Percentiles rank a stretch among this genome's conserved stretches.
Evolutionary conservation across 2,888 invertebrate species (phyloP).

Genomic region (Synanthedon myopaeformis): DNA sequence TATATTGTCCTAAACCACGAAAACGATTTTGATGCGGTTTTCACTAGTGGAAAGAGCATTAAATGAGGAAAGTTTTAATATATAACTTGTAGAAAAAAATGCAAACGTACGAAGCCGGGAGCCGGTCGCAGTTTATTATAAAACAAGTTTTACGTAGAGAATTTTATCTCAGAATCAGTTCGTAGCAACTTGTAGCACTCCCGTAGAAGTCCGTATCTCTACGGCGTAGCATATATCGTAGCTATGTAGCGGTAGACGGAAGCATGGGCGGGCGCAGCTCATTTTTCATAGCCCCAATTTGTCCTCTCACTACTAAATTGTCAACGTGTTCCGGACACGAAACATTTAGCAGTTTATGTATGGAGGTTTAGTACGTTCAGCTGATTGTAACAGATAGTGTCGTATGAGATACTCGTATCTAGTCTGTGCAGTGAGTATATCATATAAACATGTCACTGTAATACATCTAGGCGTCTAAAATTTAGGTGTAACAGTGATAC

Average conservation of each 20-base stretch:
- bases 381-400: not conserved
- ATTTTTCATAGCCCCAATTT: slow-evolving; percentile 28
- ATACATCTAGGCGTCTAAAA: no score
- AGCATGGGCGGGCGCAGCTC: slow-evolving; percentile 5
- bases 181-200: not conserved
- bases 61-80: no score
- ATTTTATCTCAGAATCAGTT: not conserved
- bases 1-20: no score
- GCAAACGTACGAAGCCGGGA: no score
- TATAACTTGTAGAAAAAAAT: no score
- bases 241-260: not conserved
- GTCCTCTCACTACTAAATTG: slow-evolving; percentile 22
- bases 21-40: no score
- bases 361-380: not conserved
- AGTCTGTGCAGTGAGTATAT: not conserved
- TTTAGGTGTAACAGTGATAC: no score
- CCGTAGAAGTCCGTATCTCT: no score
- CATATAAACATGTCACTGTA: not conserved
- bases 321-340: slow-evolving; percentile 10
- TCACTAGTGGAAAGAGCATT: no score
- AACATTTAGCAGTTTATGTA: slow-evolving; percentile 4
- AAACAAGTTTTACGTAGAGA: no score
- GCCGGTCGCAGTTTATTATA: no score
- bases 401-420: not conserved
- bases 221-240: not conserved